These are phyloP conservation scores for Tringa solitaria DNA, from an alignment of 2,113 vertebrate species.

Conservation along the genomic window DNA sequence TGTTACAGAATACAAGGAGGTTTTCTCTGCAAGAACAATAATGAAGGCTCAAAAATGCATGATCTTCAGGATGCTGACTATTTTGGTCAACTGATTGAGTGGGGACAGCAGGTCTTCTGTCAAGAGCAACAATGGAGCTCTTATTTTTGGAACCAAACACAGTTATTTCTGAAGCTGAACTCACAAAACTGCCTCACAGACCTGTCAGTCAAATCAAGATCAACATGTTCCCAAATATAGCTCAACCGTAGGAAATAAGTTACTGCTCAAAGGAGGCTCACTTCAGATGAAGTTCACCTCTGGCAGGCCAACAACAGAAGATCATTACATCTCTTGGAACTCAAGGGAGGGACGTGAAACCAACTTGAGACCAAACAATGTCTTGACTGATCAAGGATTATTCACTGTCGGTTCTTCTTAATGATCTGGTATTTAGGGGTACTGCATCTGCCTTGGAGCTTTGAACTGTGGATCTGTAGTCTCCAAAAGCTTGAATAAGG, in stretches of 20 bases:
- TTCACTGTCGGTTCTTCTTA: background rate
- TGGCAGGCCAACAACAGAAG: background rate
- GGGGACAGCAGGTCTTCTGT: background rate
- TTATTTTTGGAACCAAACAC: constrained; percentile 3
- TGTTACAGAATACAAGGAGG: background rate
- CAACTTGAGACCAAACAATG: background rate
- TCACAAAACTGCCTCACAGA: background rate
- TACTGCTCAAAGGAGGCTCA: background rate
- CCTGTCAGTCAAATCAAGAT: background rate
- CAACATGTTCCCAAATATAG: background rate
- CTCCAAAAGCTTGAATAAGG: background rate
- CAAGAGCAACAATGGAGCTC: background rate
- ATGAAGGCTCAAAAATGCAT: background rate
- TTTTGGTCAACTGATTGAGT: background rate
- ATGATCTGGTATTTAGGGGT: background rate
- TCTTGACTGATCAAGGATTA: background rate
- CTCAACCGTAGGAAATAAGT: background rate
- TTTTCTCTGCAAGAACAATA: background rate
- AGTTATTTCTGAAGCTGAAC: background rate
- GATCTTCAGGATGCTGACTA: background rate
- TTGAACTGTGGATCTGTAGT: background rate
- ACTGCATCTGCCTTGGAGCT: background rate
- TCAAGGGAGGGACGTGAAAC: background rate
- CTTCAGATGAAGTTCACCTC: background rate
- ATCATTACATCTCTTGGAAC: background rate